Evolutionary conservation across 2,888 invertebrate species (phyloP), one percentile per base, ranked within the genome.

Genomic region (Chrysotoxum bicinctum): DNA sequence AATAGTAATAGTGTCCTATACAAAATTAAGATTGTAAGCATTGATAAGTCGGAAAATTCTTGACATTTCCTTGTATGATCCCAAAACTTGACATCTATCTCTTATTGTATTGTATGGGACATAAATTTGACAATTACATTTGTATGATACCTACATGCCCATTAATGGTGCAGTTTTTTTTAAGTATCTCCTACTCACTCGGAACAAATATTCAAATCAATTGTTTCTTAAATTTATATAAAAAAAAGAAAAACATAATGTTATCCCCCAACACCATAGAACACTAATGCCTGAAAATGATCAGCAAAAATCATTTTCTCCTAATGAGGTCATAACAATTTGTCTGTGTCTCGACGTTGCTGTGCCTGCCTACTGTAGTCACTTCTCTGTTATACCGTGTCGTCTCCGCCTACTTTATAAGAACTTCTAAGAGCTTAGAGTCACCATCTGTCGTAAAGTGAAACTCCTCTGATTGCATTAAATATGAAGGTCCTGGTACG

Each of bases 401-500:
- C 19, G 14, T 10, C 54, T 19, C 52, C 52, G 26, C 66, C 32
- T 58, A 21, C 32, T 81, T 72, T 64, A 56, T 66, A 52, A 76
- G 76, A 76, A 81, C 72, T 60, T 66, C 58, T 58, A 37, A 37
- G 37, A 58, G 58, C 60, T 70, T 70, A 76, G 52, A 76, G 68
- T 73, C 72, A 66, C 72, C 72, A 76, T 82, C 72, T 82, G 76
- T 72, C 72, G 66, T 76, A 82, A 76, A 76, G 81, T 82, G 68
- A 66, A 76, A 82, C 66, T 82, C 50, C 26, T 60, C 60, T 77
- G 60, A 68, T 73, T 77, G 76, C 60, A 77, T 82, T 82, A 73
- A 77, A 68, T 58, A 77, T 73, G 82, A 77, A 82, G 77, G 60
- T 82, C 73, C 77, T 81, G 60, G 76, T 77, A 82, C 82, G 77